These are phyloP conservation scores for Neocrepidodera transversa DNA, from an alignment of 2,888 invertebrate species.

Conservation along the genomic window DNA sequence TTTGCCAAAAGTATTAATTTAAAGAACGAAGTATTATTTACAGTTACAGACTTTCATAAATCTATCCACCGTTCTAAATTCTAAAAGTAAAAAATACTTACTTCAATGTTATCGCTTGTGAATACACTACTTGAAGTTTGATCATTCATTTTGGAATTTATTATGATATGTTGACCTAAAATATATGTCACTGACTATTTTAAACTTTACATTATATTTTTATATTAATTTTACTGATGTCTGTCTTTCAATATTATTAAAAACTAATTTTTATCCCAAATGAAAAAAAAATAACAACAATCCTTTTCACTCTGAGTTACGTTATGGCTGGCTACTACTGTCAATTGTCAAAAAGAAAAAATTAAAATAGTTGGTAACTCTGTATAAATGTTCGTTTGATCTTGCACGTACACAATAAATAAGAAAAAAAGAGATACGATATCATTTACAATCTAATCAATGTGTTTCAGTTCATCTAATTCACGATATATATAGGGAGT, in stretches of 20 bases:
- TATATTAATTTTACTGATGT: not conserved
- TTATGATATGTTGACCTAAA: not conserved
- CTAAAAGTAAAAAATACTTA: not conserved
- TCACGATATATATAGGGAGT: too few relatives aligned
- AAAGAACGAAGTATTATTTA: too few relatives aligned
- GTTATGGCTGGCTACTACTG: conserved; percentile 4
- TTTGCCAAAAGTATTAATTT: too few relatives aligned
- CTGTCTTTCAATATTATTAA: not conserved
- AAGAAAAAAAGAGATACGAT: too few relatives aligned
- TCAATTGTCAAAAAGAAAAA: not conserved
- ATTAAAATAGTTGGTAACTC: not conserved
- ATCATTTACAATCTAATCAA: too few relatives aligned
- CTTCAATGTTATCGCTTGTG: conserved; percentile 11
- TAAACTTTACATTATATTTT: not conserved
- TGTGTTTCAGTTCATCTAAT: too few relatives aligned
- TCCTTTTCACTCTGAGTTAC: conserved; percentile 11
- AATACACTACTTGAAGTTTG: conserved; percentile 4
- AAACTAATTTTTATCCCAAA: not conserved
- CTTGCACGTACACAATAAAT: too few relatives aligned
- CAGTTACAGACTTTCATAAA: not conserved
- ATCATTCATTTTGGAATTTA: conserved; percentile 5
- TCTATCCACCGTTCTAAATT: not conserved
- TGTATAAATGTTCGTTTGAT: not conserved
- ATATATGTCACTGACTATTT: not conserved
- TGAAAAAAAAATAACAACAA: conserved; percentile 1